A percentile compares a stretch with the other conserved stretches of the same genome.
phyloP scores from a whole-genome alignment of 2,113 vertebrate species.

The Erythrocercus mccallii region DNA sequence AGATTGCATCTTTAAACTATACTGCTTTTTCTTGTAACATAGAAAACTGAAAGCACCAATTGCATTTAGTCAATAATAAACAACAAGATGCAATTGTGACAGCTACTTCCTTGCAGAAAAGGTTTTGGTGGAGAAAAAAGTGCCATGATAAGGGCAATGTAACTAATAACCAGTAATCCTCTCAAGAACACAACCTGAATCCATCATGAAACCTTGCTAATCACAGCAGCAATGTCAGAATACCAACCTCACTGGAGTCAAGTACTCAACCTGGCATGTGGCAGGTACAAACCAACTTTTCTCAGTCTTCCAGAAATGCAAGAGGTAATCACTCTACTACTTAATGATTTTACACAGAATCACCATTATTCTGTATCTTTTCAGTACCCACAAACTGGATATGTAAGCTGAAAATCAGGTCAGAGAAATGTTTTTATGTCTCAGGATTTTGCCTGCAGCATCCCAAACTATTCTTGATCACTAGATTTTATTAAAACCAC shows the following conservation, averaged over 20 bases:
- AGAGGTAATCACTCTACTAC: not conserved
- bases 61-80: not conserved
- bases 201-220: not conserved
- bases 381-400: not conserved
- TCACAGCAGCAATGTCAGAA: not conserved
- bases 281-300: not conserved
- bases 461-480: not conserved
- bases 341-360: not conserved
- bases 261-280: not conserved
- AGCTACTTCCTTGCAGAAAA: not conserved
- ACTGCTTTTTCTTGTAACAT: not conserved
- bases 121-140: not conserved
- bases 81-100: not conserved
- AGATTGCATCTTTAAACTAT: not conserved
- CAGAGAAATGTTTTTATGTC: not conserved
- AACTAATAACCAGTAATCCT: not conserved
- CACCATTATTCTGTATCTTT: not conserved
- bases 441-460: not conserved
- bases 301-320: not conserved
- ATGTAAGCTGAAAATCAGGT: not conserved
- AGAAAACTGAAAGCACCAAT: not conserved
- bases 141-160: not conserved
- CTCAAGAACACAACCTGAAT: not conserved
- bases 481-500: not conserved
- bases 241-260: not conserved